Conservation (phyloP, 2,797 vertebrate species). For the Diplodus puntazzo region DNA sequence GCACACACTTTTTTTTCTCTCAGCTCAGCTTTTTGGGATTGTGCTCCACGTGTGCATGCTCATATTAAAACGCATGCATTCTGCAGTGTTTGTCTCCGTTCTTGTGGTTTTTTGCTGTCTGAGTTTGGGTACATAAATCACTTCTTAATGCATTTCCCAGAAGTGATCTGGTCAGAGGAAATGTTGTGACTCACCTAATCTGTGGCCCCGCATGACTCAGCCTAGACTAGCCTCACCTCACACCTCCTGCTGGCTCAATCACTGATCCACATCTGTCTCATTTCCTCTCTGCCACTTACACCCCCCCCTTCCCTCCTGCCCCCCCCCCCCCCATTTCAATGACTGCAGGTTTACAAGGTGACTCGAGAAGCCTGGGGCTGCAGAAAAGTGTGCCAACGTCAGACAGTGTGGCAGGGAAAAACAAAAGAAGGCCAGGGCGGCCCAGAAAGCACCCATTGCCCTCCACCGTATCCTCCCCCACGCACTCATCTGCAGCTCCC, state of each 20-base stretch:
- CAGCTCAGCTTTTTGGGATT: constrained; percentile 42
- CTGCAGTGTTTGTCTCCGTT: constrained; percentile 39
- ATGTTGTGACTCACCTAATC: constrained; percentile 84
- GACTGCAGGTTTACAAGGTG: constrained; percentile 80
- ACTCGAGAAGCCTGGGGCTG: constrained; percentile 75
- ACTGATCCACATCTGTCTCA: constrained; percentile 83
- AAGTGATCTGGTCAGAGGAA: constrained; percentile 81
- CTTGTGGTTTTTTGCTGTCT: constrained; percentile 31
- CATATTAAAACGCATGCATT: constrained; percentile 29
- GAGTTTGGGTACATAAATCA: constrained; percentile 70
- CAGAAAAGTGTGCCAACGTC: constrained; percentile 79
- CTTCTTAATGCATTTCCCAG: constrained; percentile 80
- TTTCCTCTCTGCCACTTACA: constrained; percentile 71
- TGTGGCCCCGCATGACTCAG: constrained; percentile 81
- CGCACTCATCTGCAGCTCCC: constrained; percentile 67
- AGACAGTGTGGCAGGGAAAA: constrained; percentile 87
- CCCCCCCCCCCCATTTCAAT: constrained; percentile 48
- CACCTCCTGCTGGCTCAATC: constrained; percentile 79
- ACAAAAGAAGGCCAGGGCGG: constrained; percentile 92
- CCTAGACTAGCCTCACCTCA: constrained; percentile 78
- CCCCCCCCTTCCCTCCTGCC: constrained; percentile 7
- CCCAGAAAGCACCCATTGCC: constrained; percentile 89
- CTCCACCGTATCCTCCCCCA: constrained; percentile 72
- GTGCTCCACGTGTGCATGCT: constrained; percentile 44
- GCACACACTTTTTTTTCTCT: constrained; percentile 10